phyloP scores from a whole-genome alignment of 2,888 invertebrate species.

The Agrilus cyanescens region DNA sequence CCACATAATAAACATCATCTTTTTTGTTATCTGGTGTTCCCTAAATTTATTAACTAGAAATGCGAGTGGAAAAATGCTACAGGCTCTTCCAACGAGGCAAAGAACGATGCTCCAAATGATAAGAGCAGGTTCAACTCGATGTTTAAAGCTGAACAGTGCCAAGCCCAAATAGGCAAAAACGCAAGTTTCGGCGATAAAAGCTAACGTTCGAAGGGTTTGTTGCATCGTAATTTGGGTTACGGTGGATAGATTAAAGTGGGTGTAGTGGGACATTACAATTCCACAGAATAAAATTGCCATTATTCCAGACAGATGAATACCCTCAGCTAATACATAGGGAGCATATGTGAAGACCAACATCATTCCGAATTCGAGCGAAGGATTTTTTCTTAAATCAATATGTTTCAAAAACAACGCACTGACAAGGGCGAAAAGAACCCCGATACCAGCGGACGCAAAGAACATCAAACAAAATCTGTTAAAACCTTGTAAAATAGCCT shows the following conservation, averaged over 20 bases:
- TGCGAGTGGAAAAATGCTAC: conserved; percentile 93
- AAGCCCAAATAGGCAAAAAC: conserved; percentile 96
- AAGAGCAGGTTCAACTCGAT: conserved; percentile 81
- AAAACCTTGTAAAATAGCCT: conserved; percentile 78
- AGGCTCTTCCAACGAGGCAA: conserved; percentile 85
- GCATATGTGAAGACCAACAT: conserved; percentile 98
- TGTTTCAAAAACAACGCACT: conserved; percentile 90
- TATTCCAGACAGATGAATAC: conserved; percentile 59
- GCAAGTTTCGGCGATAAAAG: conserved; percentile 97
- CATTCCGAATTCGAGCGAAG: conserved; percentile 95
- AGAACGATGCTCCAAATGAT: conserved; percentile 91
- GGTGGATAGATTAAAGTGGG: conserved; percentile 95
- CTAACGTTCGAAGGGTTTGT: conserved; percentile 93
- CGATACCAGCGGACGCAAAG: conserved; percentile 95
- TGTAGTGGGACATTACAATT: conserved; percentile 99
- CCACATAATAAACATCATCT: conserved; percentile 99
- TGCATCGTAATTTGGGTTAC: conserved; percentile 99
- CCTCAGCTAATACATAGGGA: conserved; percentile 96
- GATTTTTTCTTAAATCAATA: conserved; percentile 91
- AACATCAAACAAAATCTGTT: conserved; percentile 93
- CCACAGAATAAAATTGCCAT: conserved; percentile 99
- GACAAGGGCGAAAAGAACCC: conserved; percentile 85
- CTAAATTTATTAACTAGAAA: conserved; percentile 89
- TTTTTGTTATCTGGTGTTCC: conserved; percentile 93
- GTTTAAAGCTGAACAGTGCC: conserved; percentile 88